Conservation (phyloP, 2,888 invertebrate genomes). For the Therioaphis trifolii region DNA sequence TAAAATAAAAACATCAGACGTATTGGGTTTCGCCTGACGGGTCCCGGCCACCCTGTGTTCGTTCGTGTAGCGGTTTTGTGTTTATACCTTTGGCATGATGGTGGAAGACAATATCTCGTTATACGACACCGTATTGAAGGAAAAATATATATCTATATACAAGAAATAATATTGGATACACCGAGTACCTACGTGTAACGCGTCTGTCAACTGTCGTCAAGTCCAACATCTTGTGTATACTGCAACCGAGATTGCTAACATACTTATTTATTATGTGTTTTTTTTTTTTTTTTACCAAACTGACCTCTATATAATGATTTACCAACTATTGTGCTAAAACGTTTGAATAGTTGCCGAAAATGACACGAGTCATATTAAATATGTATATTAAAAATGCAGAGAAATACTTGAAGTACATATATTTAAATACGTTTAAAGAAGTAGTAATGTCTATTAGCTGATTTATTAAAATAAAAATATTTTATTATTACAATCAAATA, state of each 20-base stretch:
- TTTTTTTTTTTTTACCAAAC: neutral
- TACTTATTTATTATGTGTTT: neutral
- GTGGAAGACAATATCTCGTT: conserved; percentile 56
- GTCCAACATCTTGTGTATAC: neutral
- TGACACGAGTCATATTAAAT: neutral
- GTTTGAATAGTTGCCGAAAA: neutral
- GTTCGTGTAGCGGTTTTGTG: conserved; percentile 51
- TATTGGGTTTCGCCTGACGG: conserved; percentile 60
- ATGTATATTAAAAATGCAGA: no score
- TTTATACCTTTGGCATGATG: conserved; percentile 16
- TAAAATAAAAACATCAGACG: conserved; percentile 54
- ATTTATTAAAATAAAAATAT: neutral
- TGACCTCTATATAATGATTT: neutral
- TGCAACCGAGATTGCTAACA: conserved; percentile 17
- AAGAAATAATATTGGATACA: conserved; percentile 40
- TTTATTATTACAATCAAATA: no score
- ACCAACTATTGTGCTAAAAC: neutral
- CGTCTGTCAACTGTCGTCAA: conserved; percentile 53
- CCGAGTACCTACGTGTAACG: conserved; percentile 9
- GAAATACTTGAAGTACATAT: neutral
- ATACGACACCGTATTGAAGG: conserved; percentile 57
- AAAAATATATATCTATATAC: neutral
- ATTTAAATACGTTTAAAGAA: neutral
- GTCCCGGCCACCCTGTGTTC: conserved; percentile 47
- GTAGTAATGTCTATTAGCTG: neutral